These are phyloP conservation scores for Herpailurus yagouaroundi DNA, from an alignment of 2,113 vertebrate genomes.

Conservation along the genomic window DNA sequence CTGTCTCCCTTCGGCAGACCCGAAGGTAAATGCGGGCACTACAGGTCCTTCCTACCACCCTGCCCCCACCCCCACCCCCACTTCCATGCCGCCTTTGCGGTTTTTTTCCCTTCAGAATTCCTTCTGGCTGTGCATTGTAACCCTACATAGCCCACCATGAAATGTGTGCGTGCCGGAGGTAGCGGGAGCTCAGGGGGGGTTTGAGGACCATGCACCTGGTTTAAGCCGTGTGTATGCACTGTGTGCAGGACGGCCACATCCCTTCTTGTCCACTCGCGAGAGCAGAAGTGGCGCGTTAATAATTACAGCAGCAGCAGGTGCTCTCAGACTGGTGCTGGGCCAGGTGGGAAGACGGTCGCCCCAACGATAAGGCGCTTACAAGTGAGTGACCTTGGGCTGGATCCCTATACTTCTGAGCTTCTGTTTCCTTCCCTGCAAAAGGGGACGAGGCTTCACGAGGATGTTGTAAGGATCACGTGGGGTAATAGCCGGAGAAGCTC, in stretches of 20 bases:
- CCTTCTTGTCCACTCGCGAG: not conserved
- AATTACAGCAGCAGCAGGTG: too few species aligned
- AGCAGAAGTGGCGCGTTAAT: accelerated
- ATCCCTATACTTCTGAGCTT: not conserved
- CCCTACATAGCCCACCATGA: too few species aligned
- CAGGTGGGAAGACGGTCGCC: not conserved
- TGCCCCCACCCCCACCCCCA: too few species aligned
- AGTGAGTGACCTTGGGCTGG: not conserved
- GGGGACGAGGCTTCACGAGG: not conserved
- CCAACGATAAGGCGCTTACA: accelerated
- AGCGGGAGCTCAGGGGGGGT: not conserved
- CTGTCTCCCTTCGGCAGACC: too few species aligned
- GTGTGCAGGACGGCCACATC: accelerated
- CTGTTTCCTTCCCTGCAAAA: not conserved
- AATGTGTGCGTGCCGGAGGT: accelerated
- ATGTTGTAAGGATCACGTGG: not conserved
- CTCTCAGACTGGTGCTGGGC: not conserved
- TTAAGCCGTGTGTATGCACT: accelerated
- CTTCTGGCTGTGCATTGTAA: not conserved
- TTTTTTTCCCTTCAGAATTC: not conserved
- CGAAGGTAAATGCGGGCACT: accelerated
- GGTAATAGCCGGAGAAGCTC: not conserved
- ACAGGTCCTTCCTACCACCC: too few species aligned
- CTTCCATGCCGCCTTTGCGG: not conserved
- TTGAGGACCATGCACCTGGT: not conserved